Conservation (phyloP, 2,888 invertebrate species). For the Tenthredo distinguenda region DNA sequence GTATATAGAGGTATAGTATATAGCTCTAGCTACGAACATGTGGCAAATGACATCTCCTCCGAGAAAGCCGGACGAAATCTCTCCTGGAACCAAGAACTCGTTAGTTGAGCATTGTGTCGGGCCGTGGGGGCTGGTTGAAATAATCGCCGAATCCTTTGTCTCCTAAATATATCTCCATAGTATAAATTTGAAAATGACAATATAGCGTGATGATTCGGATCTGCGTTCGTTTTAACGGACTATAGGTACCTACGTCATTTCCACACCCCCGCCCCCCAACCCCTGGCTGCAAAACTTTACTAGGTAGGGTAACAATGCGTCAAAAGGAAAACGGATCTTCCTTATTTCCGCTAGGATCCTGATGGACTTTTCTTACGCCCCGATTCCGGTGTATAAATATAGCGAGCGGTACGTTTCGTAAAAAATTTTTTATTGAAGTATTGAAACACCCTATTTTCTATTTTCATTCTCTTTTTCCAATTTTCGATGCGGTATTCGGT, state of each 20-base stretch:
- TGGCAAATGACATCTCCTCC: conserved; percentile 8
- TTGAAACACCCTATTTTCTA: not conserved
- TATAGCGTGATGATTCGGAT: conserved; percentile 27
- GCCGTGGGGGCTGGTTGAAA: not conserved
- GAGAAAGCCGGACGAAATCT: conserved; percentile 32
- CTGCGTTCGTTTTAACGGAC: not conserved
- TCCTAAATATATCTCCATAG: conserved; percentile 26
- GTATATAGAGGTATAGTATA: not conserved
- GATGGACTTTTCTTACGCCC: not conserved
- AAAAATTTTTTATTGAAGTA: not conserved
- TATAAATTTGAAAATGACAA: conserved; percentile 46
- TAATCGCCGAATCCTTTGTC: conserved; percentile 42
- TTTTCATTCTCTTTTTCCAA: not conserved
- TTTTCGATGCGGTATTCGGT: too few relatives aligned
- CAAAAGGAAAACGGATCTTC: not conserved
- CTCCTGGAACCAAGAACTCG: conserved; percentile 37
- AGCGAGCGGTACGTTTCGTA: too few relatives aligned
- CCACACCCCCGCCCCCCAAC: not conserved
- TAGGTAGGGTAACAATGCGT: not conserved
- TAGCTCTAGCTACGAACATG: not conserved
- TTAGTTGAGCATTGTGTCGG: conserved; percentile 32
- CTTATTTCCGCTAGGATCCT: not conserved
- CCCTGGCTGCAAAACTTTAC: not conserved
- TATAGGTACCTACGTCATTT: not conserved
- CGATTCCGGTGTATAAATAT: not conserved